phyloP scores from a whole-genome alignment of 2,888 invertebrate species.

The Rotaria sp. region DNA sequence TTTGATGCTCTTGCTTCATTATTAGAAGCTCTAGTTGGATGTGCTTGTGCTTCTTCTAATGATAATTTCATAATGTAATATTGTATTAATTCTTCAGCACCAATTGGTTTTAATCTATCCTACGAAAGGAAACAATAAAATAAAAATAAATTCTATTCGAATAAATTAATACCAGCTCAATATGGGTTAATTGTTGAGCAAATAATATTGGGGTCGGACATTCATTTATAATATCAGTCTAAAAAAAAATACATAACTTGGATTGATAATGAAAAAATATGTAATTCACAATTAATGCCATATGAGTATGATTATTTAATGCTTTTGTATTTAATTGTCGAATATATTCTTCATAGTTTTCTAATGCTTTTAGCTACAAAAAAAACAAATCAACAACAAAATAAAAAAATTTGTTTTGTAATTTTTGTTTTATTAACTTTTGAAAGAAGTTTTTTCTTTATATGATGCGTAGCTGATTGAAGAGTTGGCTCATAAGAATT shows the following conservation, averaged over 20 bases:
- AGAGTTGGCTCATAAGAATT: not conserved
- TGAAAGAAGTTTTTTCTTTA: not conserved
- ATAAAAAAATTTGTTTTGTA: not conserved
- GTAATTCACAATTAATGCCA: not conserved
- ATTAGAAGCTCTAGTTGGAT: not conserved
- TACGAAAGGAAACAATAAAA: slow-evolving; percentile 38
- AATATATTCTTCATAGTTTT: not conserved
- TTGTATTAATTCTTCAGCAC: slow-evolving; percentile 92
- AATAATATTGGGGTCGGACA: slow-evolving; percentile 73
- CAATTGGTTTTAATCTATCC: slow-evolving; percentile 84
- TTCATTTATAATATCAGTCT: slow-evolving; percentile 58
- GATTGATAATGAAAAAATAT: not conserved
- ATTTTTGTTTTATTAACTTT: slow-evolving; percentile 29
- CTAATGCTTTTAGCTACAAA: not conserved
- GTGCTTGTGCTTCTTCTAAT: not conserved
- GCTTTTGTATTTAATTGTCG: not conserved
- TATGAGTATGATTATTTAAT: not conserved
- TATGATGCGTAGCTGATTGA: not conserved
- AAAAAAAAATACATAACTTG: not conserved
- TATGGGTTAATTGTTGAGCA: slow-evolving; percentile 85
- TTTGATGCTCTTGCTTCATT: not conserved
- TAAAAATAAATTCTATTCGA: not conserved
- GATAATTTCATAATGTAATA: slow-evolving; percentile 62
- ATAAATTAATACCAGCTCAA: slow-evolving; percentile 64
- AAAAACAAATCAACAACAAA: not conserved